Evolutionary conservation across 2,113 vertebrate genomes (phyloP).

Genomic region (Mionectes macconnelli): DNA sequence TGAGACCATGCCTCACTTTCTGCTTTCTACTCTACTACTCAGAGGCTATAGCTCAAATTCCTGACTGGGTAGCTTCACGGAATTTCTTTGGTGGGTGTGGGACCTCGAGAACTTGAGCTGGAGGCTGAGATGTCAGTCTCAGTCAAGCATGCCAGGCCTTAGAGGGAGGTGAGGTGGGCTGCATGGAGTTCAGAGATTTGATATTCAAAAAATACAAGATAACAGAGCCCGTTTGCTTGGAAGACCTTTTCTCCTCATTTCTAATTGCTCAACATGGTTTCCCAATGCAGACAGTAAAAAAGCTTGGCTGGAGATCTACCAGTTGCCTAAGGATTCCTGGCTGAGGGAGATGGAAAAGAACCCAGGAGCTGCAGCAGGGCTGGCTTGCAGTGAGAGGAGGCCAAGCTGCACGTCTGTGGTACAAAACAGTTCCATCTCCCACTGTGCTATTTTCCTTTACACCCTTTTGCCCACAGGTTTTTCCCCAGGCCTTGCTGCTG

Average conservation of each 20-base stretch:
- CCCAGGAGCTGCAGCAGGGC: not conserved
- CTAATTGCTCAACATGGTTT: constrained; percentile 41
- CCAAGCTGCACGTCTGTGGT: constrained; percentile 9
- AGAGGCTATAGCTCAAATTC: not conserved
- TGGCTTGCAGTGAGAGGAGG: not conserved
- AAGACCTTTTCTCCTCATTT: constrained; percentile 15
- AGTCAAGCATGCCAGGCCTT: not conserved
- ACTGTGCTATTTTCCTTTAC: not conserved
- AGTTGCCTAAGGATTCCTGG: constrained; percentile 83
- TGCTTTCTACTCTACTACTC: not conserved
- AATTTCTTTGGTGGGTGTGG: not conserved
- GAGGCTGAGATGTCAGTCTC: not conserved
- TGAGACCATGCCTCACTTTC: not conserved
- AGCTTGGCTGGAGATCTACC: constrained; percentile 83
- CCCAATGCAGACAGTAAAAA: constrained; percentile 73
- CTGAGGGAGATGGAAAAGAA: constrained; percentile 72
- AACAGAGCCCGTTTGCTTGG: not conserved
- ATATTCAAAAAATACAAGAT: not conserved
- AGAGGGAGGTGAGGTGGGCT: not conserved
- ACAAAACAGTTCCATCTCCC: not conserved
- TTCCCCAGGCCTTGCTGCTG: not conserved
- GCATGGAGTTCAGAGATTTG: not conserved
- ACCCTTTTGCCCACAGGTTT: not conserved
- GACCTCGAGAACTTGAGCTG: not conserved
- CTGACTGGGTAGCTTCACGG: not conserved